A percentile compares a stretch with the other conserved stretches of the same genome.
Conservation (phyloP, 2,113 vertebrate genomes). For the Mirza zaza region DNA sequence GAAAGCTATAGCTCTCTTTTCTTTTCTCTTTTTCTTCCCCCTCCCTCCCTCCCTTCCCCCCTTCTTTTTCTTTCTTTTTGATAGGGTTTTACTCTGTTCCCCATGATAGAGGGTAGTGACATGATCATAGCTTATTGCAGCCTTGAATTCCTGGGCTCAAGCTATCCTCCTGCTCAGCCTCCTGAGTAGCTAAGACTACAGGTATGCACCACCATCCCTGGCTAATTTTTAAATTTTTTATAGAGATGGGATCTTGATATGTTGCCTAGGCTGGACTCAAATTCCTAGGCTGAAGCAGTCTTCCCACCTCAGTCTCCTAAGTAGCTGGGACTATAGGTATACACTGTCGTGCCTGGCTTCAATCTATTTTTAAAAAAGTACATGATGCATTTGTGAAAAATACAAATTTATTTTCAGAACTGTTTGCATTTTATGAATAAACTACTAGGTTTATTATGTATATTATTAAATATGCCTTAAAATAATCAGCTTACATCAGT, state of each 20-base stretch:
- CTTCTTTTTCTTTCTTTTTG: not conserved
- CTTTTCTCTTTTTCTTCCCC: no score
- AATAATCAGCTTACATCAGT: not conserved
- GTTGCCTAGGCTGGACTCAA: no score
- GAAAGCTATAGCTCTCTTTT: not conserved
- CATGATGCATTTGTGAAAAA: not conserved
- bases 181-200: not conserved
- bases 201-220: no score
- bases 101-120: not conserved
- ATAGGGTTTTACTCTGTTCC: not conserved
- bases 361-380: not conserved
- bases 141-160: not conserved
- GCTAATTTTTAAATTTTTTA: no score
- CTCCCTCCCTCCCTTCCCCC: not conserved
- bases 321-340: no score
- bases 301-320: no score
- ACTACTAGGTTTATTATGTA: no score
- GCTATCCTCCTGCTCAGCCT: not conserved
- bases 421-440: slow-evolving; percentile 20
- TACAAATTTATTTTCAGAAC: not conserved
- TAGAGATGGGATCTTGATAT: no score
- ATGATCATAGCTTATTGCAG: no score
- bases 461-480: not conserved
- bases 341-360: no score
- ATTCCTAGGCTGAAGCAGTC: no score